These are phyloP conservation scores for Amazona guildingii DNA, from an alignment of 2,113 vertebrate genomes.

Conservation along the genomic window DNA sequence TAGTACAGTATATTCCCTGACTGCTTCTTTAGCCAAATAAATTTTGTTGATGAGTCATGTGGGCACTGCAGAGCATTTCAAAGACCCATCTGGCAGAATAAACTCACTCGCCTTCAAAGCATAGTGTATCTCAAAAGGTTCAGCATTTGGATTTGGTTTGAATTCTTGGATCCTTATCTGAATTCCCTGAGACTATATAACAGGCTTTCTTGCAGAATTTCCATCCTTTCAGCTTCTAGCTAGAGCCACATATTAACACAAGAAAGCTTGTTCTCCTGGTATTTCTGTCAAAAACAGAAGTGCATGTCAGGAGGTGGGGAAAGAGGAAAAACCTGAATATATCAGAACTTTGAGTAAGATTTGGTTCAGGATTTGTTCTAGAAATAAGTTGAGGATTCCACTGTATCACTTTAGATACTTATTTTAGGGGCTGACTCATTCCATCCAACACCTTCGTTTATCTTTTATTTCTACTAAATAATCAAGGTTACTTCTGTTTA, in stretches of 20 bases:
- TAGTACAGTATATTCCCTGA: slow-evolving; percentile 49
- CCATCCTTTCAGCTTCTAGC: not conserved
- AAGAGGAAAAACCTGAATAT: not conserved
- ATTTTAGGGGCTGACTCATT: not conserved
- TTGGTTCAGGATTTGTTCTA: not conserved
- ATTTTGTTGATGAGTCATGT: slow-evolving; percentile 60
- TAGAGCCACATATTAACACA: slow-evolving; percentile 3
- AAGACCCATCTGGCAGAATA: slow-evolving; percentile 61
- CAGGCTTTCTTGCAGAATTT: slow-evolving; percentile 32
- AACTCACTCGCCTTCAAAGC: slow-evolving; percentile 49
- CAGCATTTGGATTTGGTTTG: slow-evolving; percentile 59
- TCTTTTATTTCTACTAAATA: not conserved
- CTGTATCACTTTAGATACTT: not conserved
- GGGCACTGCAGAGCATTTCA: slow-evolving; percentile 48
- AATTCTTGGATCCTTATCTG: slow-evolving; percentile 53
- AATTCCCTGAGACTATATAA: slow-evolving; percentile 1
- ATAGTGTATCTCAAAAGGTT: slow-evolving; percentile 33
- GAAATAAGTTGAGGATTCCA: not conserved
- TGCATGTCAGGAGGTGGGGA: not conserved
- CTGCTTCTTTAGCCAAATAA: slow-evolving; percentile 55
- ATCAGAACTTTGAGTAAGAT: not conserved
- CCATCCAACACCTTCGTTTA: not conserved
- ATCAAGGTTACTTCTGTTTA: not conserved
- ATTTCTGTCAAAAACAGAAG: slow-evolving; percentile 5
- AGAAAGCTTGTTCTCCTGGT: not conserved